These are phyloP conservation scores for Gymnobelideus leadbeateri DNA, from an alignment of 2,113 vertebrate species.

Conservation along the genomic window DNA sequence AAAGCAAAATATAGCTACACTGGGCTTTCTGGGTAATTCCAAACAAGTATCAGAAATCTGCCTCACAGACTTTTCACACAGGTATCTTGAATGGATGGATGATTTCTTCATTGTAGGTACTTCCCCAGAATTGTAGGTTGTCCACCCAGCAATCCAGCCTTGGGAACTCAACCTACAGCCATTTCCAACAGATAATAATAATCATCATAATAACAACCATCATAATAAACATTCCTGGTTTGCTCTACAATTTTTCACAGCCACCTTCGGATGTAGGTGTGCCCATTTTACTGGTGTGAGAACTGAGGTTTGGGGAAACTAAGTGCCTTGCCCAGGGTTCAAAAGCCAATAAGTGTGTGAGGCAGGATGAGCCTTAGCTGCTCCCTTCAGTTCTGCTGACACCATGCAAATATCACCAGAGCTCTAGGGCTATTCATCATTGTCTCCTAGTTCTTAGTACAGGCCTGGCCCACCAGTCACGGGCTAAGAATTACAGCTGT, in stretches of 20 bases:
- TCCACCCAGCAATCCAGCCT: neutral
- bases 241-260: neutral
- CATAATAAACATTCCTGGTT: neutral
- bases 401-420: neutral
- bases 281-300: neutral
- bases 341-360: neutral
- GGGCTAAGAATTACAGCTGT: too few relatives aligned
- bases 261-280: neutral
- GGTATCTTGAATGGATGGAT: neutral
- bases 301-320: neutral
- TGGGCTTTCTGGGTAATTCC: constrained; percentile 41
- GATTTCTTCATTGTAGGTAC: too few relatives aligned
- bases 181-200: neutral
- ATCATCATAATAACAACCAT: neutral
- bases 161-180: neutral
- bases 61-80: constrained; percentile 23
- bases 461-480: neutral
- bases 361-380: neutral
- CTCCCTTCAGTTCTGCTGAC: neutral
- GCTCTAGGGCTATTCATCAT: neutral
- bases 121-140: too few relatives aligned
- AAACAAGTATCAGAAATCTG: neutral
- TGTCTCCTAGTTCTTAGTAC: neutral
- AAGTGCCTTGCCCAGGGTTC: neutral
- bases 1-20: constrained; percentile 61